phyloP scores from a whole-genome alignment of 2,888 invertebrate genomes.

The Chamaedrilus cognettii region DNA sequence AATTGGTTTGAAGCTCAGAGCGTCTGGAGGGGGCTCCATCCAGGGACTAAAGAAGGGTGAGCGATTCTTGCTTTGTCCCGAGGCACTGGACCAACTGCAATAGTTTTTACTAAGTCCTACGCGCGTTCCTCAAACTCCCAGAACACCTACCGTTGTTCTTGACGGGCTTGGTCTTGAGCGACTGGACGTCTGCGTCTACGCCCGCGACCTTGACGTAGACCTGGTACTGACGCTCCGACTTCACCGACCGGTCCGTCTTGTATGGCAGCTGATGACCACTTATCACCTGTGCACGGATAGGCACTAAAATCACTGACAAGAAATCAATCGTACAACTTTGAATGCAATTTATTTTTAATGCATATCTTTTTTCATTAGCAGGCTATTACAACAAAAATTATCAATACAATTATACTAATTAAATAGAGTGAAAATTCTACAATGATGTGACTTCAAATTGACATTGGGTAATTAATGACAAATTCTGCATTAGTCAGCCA shows the following conservation, averaged over 20 bases:
- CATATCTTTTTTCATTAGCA: no score
- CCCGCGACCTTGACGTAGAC: constrained; percentile 62
- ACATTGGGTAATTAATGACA: no score
- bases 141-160: constrained; percentile 65
- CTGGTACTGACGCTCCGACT: constrained; percentile 65
- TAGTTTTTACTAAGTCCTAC: not conserved
- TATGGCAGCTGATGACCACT: constrained; percentile 67
- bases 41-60: no score
- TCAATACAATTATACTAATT: no score
- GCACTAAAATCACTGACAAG: not conserved
- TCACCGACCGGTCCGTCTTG: constrained; percentile 58
- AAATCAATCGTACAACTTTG: not conserved
- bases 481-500: no score
- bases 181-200: constrained; percentile 59
- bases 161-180: constrained; percentile 61
- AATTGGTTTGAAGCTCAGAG: no score
- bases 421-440: no score
- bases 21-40: no score
- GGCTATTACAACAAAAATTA: not conserved
- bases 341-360: no score
- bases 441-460: no score
- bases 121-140: not conserved
- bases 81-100: no score
- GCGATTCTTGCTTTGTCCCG: no score
- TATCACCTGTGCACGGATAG: constrained; percentile 54